Conservation (phyloP, 2,113 vertebrate genomes). For the Antechinus flavipes region DNA sequence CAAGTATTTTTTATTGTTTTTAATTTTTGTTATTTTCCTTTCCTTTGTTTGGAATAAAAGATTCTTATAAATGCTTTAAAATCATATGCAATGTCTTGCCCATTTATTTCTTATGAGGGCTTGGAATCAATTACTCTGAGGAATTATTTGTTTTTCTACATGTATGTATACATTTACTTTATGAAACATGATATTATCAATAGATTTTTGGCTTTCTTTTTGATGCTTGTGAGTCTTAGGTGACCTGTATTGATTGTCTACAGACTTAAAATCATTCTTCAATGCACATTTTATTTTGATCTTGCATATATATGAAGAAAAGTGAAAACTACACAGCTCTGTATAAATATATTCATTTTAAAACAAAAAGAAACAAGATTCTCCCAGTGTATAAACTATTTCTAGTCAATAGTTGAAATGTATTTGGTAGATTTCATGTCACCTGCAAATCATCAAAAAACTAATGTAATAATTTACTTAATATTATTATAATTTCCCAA, state of each 20-base stretch:
- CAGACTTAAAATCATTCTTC: background rate
- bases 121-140: background rate
- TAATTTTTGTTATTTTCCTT: background rate
- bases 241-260: background rate
- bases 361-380: background rate
- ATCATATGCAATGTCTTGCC: background rate
- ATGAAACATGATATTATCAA: background rate
- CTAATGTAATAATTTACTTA: conserved; percentile 44
- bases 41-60: conserved; percentile 10
- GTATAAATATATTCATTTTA: background rate
- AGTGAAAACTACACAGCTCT: conserved; percentile 17
- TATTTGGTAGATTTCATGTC: conserved; percentile 23
- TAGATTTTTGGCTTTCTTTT: background rate
- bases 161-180: background rate
- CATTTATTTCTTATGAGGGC: conserved; percentile 30
- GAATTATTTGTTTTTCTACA: background rate
- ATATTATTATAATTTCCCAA: conserved; percentile 8
- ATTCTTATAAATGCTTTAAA: background rate
- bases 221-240: background rate
- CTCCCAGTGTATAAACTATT: background rate
- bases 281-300: background rate
- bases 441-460: conserved; percentile 48
- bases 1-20: conserved; percentile 38
- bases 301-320: background rate
- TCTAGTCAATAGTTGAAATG: conserved; percentile 10